phyloP scores from a whole-genome alignment of 2,888 invertebrate genomes.

The Calephelis perditalis region DNA sequence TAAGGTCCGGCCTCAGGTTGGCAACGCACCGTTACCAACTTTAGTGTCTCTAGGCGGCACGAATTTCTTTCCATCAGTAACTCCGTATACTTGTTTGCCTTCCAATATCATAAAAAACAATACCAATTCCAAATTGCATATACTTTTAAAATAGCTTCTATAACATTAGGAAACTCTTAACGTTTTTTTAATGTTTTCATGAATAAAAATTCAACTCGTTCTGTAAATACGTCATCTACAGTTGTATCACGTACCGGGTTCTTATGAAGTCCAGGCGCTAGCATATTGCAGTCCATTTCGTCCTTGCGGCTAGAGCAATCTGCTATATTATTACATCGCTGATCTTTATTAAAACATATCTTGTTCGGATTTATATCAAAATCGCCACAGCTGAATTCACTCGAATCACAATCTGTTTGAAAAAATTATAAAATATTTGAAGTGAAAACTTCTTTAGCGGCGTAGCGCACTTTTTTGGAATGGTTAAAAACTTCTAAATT shows the following conservation, averaged over 20 bases:
- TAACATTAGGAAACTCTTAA: conserved; percentile 1
- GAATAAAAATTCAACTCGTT: too few species aligned
- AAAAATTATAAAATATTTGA: neutral
- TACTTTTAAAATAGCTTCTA: neutral
- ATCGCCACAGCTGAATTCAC: conserved; percentile 84
- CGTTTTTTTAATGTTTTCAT: too few species aligned
- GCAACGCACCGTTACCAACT: too few species aligned
- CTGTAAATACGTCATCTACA: too few species aligned
- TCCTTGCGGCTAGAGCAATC: conserved; percentile 88
- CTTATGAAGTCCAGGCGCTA: conserved; percentile 77
- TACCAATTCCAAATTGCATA: neutral
- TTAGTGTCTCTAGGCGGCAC: too few species aligned
- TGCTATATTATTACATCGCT: conserved; percentile 84
- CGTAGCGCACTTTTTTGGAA: too few species aligned
- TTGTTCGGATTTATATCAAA: conserved; percentile 70
- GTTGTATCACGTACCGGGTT: conserved; percentile 52
- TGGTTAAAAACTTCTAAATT: too few species aligned
- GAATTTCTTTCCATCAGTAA: too few species aligned
- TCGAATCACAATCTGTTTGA: conserved; percentile 79
- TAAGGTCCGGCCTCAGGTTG: too few species aligned
- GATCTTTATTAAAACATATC: conserved; percentile 81
- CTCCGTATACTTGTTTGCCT: too few species aligned
- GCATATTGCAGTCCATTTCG: conserved; percentile 85
- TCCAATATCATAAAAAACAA: too few species aligned
- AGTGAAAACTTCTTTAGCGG: too few species aligned